phyloP scores from a whole-genome alignment of 37 sponge, comb jelly and placozoan genomes.

The Axinella damicornis region DNA sequence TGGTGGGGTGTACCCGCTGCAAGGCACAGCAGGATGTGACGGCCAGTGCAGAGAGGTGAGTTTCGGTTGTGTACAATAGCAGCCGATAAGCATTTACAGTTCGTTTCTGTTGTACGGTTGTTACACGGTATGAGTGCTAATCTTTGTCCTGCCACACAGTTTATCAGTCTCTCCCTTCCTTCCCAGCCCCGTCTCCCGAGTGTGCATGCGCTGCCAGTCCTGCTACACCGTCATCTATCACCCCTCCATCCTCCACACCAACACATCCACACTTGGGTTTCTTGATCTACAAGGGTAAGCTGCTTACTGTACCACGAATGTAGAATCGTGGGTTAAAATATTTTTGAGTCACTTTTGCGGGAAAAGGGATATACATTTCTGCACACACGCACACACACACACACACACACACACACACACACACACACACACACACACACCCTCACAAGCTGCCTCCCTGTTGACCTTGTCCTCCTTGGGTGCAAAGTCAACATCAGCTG shows the following conservation, averaged over 20 bases:
- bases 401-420: not conserved
- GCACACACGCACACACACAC: too few relatives aligned
- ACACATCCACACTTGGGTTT: constrained; percentile 37
- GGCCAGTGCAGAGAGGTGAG: constrained; percentile 30
- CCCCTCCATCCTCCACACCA: constrained; percentile 33
- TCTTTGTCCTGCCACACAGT: too few relatives aligned
- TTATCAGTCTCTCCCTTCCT: too few relatives aligned
- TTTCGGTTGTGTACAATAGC: too few relatives aligned
- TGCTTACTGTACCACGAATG: not conserved
- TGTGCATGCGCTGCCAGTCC: constrained; percentile 17
- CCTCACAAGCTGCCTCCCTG: constrained; percentile 37
- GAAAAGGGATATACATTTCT: too few relatives aligned
- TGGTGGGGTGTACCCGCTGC: constrained; percentile 48
- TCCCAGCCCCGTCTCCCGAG: not conserved
- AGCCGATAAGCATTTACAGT: too few relatives aligned
- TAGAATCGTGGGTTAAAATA: too few relatives aligned
- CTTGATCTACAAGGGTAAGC: constrained; percentile 22
- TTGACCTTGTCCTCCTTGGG: constrained; percentile 62
- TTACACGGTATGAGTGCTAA: too few relatives aligned
- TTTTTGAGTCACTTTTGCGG: too few relatives aligned
- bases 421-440: too few relatives aligned
- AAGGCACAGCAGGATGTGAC: constrained; percentile 15
- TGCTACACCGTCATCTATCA: constrained; percentile 19
- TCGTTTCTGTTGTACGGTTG: too few relatives aligned
- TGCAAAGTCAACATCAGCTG: constrained; percentile 45